Evolutionary conservation across 2,888 invertebrate genomes (phyloP).

Genomic region (Linnaemya tessellans): DNA sequence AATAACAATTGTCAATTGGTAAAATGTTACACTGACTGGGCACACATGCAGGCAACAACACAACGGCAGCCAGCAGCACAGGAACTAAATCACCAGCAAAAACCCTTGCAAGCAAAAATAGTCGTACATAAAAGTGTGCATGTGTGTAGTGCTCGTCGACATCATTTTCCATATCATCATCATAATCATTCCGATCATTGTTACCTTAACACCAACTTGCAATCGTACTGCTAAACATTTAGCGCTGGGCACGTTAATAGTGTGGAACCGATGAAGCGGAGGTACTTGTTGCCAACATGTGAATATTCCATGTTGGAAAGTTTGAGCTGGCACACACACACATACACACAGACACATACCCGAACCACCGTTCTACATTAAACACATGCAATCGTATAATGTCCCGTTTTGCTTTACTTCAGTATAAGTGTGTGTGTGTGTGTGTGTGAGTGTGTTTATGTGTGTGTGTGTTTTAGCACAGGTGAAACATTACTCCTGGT

Average conservation of each 20-base stretch:
- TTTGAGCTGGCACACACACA: background rate
- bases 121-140: background rate
- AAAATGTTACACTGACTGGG: constrained; percentile 60
- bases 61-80: no score
- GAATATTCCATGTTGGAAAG: constrained; percentile 50
- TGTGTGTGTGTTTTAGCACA: constrained; percentile 25
- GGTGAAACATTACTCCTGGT: constrained; percentile 59
- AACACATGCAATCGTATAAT: constrained; percentile 20
- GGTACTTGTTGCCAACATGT: constrained; percentile 34
- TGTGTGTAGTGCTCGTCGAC: constrained; percentile 12
- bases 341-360: background rate
- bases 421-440: background rate
- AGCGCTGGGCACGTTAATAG: constrained; percentile 31
- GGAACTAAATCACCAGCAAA: constrained; percentile 40
- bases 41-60: constrained; percentile 31
- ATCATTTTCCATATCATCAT: constrained; percentile 48
- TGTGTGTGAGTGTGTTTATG: background rate
- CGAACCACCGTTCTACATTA: background rate
- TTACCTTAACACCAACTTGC: constrained; percentile 9
- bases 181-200: constrained; percentile 42
- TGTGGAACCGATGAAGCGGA: constrained; percentile 19
- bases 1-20: constrained; percentile 69
- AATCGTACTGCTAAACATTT: background rate
- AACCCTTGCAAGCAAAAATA: constrained; percentile 11
- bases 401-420: background rate